These are phyloP conservation scores for Petrocephalus microphthalmus DNA, from an alignment of 2,113 vertebrate genomes.

Conservation along the genomic window DNA sequence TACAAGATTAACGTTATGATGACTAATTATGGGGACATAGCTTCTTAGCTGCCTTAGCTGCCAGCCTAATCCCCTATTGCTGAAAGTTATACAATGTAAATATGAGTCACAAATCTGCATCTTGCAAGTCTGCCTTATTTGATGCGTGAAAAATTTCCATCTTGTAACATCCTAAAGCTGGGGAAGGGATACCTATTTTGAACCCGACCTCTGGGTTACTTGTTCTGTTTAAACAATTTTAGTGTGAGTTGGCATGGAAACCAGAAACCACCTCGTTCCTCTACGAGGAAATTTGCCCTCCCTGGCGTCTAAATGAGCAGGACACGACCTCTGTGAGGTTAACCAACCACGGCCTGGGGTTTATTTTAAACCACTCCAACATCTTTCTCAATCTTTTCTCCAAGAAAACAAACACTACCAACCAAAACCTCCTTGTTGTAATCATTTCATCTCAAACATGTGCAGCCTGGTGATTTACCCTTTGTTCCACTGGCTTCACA, in stretches of 20 bases:
- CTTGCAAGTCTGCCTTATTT: not conserved
- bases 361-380: constrained; percentile 35
- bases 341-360: constrained; percentile 50
- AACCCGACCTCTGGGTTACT: constrained; percentile 8
- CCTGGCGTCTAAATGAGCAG: not conserved
- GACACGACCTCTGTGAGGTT: constrained; percentile 46
- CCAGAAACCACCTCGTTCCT: constrained; percentile 12
- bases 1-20: not conserved
- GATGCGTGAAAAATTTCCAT: not conserved
- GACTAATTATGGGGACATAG: not conserved
- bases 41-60: no score
- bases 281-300: not conserved
- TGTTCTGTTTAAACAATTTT: constrained; percentile 5
- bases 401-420: constrained; percentile 47
- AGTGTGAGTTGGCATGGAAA: constrained; percentile 19
- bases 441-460: constrained; percentile 39
- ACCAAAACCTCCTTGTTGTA: constrained; percentile 19
- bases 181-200: not conserved
- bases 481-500: constrained; percentile 7
- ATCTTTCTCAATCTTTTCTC: constrained; percentile 33
- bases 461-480: constrained; percentile 18
- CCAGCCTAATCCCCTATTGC: not conserved
- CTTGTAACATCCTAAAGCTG: not conserved
- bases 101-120: not conserved
- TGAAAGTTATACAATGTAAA: not conserved